Conservation (phyloP, 2,113 vertebrate genomes). For the Nestor notabilis region DNA sequence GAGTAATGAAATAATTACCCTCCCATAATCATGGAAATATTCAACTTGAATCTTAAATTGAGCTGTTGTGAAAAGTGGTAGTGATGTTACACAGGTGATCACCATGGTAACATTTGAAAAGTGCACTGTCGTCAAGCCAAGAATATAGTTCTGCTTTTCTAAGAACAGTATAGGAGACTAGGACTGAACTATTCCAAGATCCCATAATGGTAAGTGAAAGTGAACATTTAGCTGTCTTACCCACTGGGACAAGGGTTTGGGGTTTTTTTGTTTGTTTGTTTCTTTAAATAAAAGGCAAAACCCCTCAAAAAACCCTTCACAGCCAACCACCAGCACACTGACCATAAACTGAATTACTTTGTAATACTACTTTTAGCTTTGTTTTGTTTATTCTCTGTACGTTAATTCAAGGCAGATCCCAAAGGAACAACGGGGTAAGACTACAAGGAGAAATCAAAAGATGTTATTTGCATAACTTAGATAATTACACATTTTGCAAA, state of each 20-base stretch:
- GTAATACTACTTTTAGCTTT: background rate
- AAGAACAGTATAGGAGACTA: slow-evolving; percentile 33
- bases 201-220: slow-evolving; percentile 58
- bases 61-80: slow-evolving; percentile 78
- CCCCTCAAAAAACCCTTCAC: background rate
- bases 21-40: slow-evolving; percentile 79
- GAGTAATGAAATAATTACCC: slow-evolving; percentile 82
- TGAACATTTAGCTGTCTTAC: slow-evolving; percentile 10
- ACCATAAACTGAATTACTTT: slow-evolving; percentile 41
- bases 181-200: slow-evolving; percentile 55
- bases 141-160: slow-evolving; percentile 58
- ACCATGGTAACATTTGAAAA: slow-evolving; percentile 78
- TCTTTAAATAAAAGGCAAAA: background rate
- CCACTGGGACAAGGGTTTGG: slow-evolving; percentile 15
- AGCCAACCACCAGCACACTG: background rate
- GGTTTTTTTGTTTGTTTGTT: too few relatives aligned
- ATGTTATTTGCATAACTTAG: slow-evolving; percentile 48
- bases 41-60: slow-evolving; percentile 81
- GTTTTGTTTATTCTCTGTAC: slow-evolving; percentile 9
- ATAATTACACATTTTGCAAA: slow-evolving; percentile 56
- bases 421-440: background rate
- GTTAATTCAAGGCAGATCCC: slow-evolving; percentile 32
- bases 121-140: slow-evolving; percentile 68
- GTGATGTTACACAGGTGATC: slow-evolving; percentile 74
- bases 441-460: slow-evolving; percentile 16